A percentile compares a stretch with the other conserved stretches of the same genome.
Conservation (phyloP, 2,888 invertebrate species). For the Folsomia candida region DNA sequence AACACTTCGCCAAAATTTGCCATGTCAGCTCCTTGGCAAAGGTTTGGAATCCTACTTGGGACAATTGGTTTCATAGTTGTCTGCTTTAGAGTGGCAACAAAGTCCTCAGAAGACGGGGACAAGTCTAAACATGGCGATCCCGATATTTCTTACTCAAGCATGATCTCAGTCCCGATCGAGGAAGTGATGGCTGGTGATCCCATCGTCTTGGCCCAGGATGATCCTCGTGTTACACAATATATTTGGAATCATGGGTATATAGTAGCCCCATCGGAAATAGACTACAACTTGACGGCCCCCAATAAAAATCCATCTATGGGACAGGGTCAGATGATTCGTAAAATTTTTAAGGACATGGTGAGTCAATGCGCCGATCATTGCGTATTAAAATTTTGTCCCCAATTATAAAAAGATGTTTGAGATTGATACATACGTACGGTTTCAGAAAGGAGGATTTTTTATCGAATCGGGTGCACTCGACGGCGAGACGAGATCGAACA, state of each 20-base stretch:
- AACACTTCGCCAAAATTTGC: too few relatives aligned
- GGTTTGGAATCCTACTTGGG: too few relatives aligned
- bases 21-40: too few relatives aligned
- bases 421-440: neutral
- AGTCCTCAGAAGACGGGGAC: too few relatives aligned
- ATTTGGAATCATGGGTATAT: constrained; percentile 24
- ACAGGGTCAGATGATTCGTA: constrained; percentile 48
- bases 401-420: constrained; percentile 29
- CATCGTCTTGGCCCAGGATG: constrained; percentile 31
- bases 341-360: constrained; percentile 48
- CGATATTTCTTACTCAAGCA: too few relatives aligned
- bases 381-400: neutral
- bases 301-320: constrained; percentile 50
- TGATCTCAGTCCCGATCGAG: neutral
- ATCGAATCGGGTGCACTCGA: constrained; percentile 53
- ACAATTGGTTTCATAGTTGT: too few relatives aligned
- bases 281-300: constrained; percentile 45
- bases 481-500: constrained; percentile 55
- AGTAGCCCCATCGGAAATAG: constrained; percentile 22
- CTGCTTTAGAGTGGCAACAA: too few relatives aligned
- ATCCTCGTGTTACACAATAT: constrained; percentile 25
- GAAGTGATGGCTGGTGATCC: constrained; percentile 3
- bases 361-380: constrained; percentile 9
- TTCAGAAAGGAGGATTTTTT: constrained; percentile 43
- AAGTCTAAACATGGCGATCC: too few relatives aligned